A percentile compares a stretch with the other conserved stretches of the same genome.
These are phyloP conservation scores for Mixornis gularis DNA, from an alignment of 2,113 vertebrate genomes.

Conservation along the genomic window DNA sequence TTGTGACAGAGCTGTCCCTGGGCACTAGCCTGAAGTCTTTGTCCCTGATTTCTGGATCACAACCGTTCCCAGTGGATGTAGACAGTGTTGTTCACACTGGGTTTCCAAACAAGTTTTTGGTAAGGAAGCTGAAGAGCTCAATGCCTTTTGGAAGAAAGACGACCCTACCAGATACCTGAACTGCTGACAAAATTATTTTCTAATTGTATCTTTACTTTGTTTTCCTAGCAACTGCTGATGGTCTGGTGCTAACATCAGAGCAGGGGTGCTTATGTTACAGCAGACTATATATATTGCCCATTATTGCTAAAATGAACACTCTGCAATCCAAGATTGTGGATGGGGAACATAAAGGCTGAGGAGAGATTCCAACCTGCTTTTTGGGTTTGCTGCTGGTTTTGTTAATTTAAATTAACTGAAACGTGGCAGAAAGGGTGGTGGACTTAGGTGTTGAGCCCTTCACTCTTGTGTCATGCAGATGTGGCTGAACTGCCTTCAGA, in stretches of 20 bases:
- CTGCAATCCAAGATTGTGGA: background rate
- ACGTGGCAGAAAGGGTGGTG: background rate
- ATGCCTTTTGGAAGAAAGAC: background rate
- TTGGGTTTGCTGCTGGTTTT: background rate
- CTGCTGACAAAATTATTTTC: background rate
- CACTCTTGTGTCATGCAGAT: conserved; percentile 68
- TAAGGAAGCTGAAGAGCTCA: background rate
- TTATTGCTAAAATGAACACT: background rate
- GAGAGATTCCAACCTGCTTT: background rate
- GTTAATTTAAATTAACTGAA: background rate
- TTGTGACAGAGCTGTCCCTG: background rate
- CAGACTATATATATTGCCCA: background rate
- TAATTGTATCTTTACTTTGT: background rate
- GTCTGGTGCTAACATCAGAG: background rate
- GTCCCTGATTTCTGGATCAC: background rate
- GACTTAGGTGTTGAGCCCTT: background rate
- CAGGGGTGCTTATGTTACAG: background rate
- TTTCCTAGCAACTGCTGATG: background rate
- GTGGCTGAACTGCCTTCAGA: conserved; percentile 84
- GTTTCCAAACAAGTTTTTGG: background rate
- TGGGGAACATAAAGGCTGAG: background rate
- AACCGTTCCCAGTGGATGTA: background rate
- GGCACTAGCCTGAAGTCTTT: background rate
- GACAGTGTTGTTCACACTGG: background rate
- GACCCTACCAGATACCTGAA: background rate